phyloP scores from a whole-genome alignment of 2,888 invertebrate species.

The Heliconius erato region DNA sequence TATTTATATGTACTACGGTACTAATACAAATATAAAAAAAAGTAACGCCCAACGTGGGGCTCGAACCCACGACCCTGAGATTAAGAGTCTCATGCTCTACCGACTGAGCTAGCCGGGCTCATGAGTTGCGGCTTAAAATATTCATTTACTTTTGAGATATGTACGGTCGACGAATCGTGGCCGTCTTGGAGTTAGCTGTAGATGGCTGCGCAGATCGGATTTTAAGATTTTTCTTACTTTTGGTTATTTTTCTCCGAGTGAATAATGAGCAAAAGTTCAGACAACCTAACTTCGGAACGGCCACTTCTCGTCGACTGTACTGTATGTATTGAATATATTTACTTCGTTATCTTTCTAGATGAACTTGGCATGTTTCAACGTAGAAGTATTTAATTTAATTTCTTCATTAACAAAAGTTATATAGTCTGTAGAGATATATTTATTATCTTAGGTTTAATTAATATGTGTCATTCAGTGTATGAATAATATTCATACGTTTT shows the following conservation, averaged over 20 bases:
- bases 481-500: not conserved
- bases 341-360: not conserved
- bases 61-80: conserved; percentile 88
- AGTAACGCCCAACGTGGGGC: conserved; percentile 85
- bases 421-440: not conserved
- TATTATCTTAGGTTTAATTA: not conserved
- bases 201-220: not conserved
- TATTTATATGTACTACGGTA: not conserved
- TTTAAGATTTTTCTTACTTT: not conserved
- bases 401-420: not conserved
- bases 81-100: conserved; percentile 88
- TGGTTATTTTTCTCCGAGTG: not conserved
- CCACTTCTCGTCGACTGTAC: not conserved
- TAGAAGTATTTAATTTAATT: not conserved
- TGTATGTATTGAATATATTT: not conserved
- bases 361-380: not conserved
- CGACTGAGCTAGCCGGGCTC: conserved; percentile 85
- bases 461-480: not conserved
- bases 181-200: not conserved
- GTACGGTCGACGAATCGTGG: not conserved
- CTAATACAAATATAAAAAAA: conserved; percentile 53
- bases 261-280: not conserved
- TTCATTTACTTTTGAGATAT: not conserved
- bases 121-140: not conserved
- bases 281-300: too few relatives aligned